Conservation (phyloP, 1,140 invertebrate species). For the Magallana ariakensis region DNA sequence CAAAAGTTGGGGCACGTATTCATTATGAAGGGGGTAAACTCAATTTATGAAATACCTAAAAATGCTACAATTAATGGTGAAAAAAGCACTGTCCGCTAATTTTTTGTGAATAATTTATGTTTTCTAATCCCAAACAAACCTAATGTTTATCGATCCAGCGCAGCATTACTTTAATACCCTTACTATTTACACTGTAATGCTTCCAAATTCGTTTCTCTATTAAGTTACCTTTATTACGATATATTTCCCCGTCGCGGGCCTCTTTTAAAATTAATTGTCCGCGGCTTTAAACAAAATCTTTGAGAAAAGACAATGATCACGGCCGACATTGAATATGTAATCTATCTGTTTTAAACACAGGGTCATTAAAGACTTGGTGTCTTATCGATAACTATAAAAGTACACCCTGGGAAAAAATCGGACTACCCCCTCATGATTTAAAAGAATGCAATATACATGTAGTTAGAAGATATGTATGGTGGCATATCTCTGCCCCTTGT, state of each 20-base stretch:
- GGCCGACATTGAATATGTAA: not conserved
- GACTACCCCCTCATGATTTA: not conserved
- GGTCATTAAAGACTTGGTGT: not conserved
- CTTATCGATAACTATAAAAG: not conserved
- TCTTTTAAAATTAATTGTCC: not conserved
- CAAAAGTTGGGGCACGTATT: not conserved
- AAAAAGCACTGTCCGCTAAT: too few relatives aligned
- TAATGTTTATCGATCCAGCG: too few relatives aligned
- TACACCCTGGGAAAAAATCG: not conserved
- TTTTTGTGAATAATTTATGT: not conserved
- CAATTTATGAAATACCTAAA: too few relatives aligned
- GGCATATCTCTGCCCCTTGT: too few relatives aligned
- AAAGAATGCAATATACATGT: not conserved
- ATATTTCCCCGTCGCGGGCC: not conserved
- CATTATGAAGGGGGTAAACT: not conserved
- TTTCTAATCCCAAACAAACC: not conserved
- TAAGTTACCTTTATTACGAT: too few relatives aligned
- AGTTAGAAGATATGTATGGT: too few relatives aligned
- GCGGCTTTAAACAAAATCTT: constrained; percentile 36
- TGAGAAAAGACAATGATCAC: not conserved
- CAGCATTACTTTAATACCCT: too few relatives aligned
- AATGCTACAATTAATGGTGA: too few relatives aligned
- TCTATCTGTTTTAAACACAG: not conserved
- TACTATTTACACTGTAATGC: too few relatives aligned
- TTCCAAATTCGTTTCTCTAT: too few relatives aligned